Base-by-base conservation (phyloP, 2,113 vertebrate species). In the Thalassoma bifasciatum region DNA sequence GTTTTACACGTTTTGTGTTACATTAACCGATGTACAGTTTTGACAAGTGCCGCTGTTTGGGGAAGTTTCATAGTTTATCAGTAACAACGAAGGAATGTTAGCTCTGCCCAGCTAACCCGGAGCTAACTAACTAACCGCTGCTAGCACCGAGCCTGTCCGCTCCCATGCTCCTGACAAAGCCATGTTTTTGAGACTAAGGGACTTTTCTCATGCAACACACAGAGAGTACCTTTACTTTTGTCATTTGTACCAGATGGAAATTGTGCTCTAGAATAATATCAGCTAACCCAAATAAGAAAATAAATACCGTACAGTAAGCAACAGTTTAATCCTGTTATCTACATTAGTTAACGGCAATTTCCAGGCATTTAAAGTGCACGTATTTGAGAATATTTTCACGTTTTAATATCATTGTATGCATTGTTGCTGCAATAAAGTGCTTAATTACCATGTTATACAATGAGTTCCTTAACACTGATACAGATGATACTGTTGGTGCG, bases 111-210 rank as follows among this genome's bases (percentile, higher is more conserved):
- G 81, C 79, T 86, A 84, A 75, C 83, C 22, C 57, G 42, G 51
- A 80, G 75, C 86, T 84, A 77, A 57, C 40, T 63, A n/a, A n/a
- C n/a, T n/a, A n/a, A n/a, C n/a, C n/a, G 82, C 77, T 85, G 80
- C 77, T 64, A 75, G 56, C 85, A 91, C 63, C 50, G 67, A 49
- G 71, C 79, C 38, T 78, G 79, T 72, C 63, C 10, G 71, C 36
- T 47, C 60, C 77, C 81, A 82, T 63, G 85, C 82, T 89, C 72
- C 22, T 80, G 74, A 81, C 76, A 83, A 83, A 80, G 68, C 62
- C 71, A 76, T 66, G 75, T 80, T 72, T 87, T 79, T 81, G 21
- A 52, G 40, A 57, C 67, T 46, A 10, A 1, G 3, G 36, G 30
- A 34, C 10, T 69, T 79, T 85, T 17, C 12, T 10, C 38, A n/a